phyloP scores from a whole-genome alignment of 2,113 vertebrate species.

The Hippocampus comes region DNA sequence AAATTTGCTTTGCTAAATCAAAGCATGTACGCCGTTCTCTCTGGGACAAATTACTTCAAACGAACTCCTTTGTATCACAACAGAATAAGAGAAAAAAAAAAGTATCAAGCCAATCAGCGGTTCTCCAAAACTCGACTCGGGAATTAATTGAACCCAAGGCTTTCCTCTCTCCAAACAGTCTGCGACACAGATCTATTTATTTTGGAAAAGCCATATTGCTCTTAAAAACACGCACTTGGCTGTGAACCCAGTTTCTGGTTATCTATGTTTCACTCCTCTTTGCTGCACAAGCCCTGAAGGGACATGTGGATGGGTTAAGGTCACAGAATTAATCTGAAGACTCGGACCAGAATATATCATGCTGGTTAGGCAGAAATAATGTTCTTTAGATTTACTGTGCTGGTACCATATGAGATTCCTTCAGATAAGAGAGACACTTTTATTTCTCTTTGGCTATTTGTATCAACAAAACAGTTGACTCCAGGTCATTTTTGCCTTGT shows the following conservation, averaged over 20 bases:
- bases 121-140: conserved; percentile 94
- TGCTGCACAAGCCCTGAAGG: conserved; percentile 42
- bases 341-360: conserved; percentile 32
- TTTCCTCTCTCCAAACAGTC: conserved; percentile 83
- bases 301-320: conserved; percentile 51
- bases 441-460: conserved; percentile 23
- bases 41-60: conserved; percentile 99
- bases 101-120: conserved; percentile 93
- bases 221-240: conserved; percentile 66
- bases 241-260: conserved; percentile 39
- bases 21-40: conserved; percentile 98
- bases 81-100: conserved; percentile 79
- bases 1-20: conserved; percentile 99
- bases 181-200: conserved; percentile 80
- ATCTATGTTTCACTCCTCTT: conserved; percentile 47
- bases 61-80: conserved; percentile 99
- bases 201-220: conserved; percentile 70
- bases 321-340: conserved; percentile 50
- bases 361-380: conserved; percentile 54
- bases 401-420: conserved; percentile 40
- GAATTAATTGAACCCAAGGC: conserved; percentile 93
- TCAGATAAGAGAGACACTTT: conserved; percentile 16
- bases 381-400: conserved; percentile 52
- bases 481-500: conserved; percentile 7
- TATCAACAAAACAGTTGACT: not conserved